Evolutionary conservation across 2,797 vertebrate genomes (phyloP).

Genomic region (Dipus sagitta): DNA sequence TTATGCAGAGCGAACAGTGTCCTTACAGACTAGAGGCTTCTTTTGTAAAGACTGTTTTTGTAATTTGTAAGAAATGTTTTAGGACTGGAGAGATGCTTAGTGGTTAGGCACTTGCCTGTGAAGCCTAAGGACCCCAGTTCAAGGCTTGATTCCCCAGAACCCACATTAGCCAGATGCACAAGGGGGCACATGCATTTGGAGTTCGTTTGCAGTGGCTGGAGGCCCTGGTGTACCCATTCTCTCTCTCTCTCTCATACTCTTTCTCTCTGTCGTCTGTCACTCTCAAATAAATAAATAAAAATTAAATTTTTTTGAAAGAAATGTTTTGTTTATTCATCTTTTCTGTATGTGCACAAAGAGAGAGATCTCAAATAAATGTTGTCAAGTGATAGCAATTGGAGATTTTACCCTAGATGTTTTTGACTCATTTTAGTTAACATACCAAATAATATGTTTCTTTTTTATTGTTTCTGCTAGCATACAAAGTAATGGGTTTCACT

Average conservation of each 20-base stretch:
- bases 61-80: neutral
- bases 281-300: too few relatives aligned
- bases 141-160: too few relatives aligned
- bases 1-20: neutral
- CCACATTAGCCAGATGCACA: too few relatives aligned
- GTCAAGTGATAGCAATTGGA: neutral
- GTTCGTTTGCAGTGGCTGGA: too few relatives aligned
- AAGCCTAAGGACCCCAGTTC: too few relatives aligned
- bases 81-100: too few relatives aligned
- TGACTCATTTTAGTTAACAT: neutral
- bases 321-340: neutral
- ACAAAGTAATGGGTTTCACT: neutral
- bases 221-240: too few relatives aligned
- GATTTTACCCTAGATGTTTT: neutral
- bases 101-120: too few relatives aligned
- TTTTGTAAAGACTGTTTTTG: neutral
- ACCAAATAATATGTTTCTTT: neutral
- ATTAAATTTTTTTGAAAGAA: too few relatives aligned
- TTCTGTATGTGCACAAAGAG: neutral
- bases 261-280: too few relatives aligned
- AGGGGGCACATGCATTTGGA: too few relatives aligned
- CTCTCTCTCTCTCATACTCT: too few relatives aligned
- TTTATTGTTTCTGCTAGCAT: neutral
- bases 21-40: neutral
- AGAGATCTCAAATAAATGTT: neutral